Evolutionary conservation across 2,888 invertebrate genomes (phyloP).

Genomic region (Mechanitis mazaeus): DNA sequence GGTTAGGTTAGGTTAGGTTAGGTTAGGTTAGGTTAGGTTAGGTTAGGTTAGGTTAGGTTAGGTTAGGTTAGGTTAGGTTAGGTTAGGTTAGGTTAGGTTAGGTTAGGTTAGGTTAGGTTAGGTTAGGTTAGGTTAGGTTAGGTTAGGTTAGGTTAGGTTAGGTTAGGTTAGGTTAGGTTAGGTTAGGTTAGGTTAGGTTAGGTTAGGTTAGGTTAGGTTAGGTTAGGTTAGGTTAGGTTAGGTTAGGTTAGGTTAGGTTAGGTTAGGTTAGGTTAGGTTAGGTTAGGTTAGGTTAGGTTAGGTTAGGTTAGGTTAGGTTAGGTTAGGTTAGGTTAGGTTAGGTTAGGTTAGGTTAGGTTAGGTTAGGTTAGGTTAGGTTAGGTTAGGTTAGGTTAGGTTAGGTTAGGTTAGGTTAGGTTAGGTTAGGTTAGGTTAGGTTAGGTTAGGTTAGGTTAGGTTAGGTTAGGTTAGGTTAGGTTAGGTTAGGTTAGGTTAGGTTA

Average conservation of each 20-base stretch:
- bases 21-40: slow-evolving; percentile 23
- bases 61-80: slow-evolving; percentile 14
- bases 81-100: slow-evolving; percentile 14
- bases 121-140: slow-evolving; percentile 28
- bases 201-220: slow-evolving; percentile 19
- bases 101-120: slow-evolving; percentile 14
- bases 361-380: too few species aligned
- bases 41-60: slow-evolving; percentile 17
- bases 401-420: too few species aligned
- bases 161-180: slow-evolving; percentile 30
- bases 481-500: too few species aligned
- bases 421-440: too few species aligned
- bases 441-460: too few species aligned
- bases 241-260: slow-evolving; percentile 26
- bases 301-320: slow-evolving; percentile 28
- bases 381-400: too few species aligned
- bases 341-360: too few species aligned
- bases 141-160: slow-evolving; percentile 31
- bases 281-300: slow-evolving; percentile 29
- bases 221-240: slow-evolving; percentile 16
- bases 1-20: slow-evolving; percentile 23
- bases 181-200: slow-evolving; percentile 27
- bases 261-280: slow-evolving; percentile 29
- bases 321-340: too few species aligned
- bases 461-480: too few species aligned